These are phyloP conservation scores for Rhagium mordax DNA, from an alignment of 2,888 invertebrate genomes.

Conservation along the genomic window DNA sequence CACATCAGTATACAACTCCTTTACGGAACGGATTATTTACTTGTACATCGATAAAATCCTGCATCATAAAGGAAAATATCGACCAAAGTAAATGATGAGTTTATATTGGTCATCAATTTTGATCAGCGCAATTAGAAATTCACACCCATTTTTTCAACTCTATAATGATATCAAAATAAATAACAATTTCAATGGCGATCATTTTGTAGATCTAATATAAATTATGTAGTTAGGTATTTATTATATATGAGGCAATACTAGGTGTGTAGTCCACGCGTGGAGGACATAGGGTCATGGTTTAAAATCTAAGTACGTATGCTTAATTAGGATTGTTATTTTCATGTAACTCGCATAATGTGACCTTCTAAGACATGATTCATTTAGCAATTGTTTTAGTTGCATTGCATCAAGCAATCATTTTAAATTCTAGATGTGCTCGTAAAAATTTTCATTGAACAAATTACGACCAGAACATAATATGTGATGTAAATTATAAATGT, in stretches of 20 bases:
- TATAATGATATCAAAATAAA: not conserved
- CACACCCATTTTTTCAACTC: too few relatives aligned
- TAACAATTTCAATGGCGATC: not conserved
- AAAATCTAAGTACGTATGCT: not conserved
- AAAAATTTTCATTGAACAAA: not conserved
- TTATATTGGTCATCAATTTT: too few relatives aligned
- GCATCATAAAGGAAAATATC: too few relatives aligned
- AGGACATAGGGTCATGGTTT: constrained; percentile 19
- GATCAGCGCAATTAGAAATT: too few relatives aligned
- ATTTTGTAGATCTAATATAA: not conserved
- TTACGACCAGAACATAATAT: not conserved
- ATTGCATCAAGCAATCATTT: not conserved
- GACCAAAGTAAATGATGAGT: too few relatives aligned
- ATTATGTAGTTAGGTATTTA: not conserved
- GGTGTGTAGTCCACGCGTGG: constrained; percentile 10
- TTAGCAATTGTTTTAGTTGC: not conserved
- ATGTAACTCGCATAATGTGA: constrained; percentile 3
- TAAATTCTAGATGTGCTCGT: not conserved
- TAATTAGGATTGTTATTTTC: constrained; percentile 14
- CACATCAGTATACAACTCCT: too few relatives aligned
- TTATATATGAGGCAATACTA: constrained; percentile 10
- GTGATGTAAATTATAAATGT: not conserved
- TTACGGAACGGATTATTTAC: too few relatives aligned
- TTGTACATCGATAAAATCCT: too few relatives aligned
- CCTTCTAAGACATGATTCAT: constrained; percentile 27